Percentiles rank a stretch among this genome's conserved stretches.
Evolutionary conservation across 2,888 invertebrate species (phyloP).

Genomic region (Drosophila stalkeri): DNA sequence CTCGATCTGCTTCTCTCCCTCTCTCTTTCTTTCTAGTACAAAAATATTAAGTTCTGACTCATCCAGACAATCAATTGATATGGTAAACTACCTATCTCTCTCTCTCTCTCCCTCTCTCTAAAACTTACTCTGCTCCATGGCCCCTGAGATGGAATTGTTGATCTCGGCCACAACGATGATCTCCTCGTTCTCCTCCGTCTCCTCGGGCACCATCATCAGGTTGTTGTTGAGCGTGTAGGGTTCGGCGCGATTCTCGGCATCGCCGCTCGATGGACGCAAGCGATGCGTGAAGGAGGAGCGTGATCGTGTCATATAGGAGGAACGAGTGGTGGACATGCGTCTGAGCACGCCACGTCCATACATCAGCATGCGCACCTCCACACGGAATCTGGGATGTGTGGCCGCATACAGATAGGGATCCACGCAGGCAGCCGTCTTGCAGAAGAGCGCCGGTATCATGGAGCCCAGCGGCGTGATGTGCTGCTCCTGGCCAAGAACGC

Average conservation of each 20-base stretch:
- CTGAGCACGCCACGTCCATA: conserved; percentile 67
- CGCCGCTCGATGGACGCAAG: conserved; percentile 50
- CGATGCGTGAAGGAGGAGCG: conserved; percentile 74
- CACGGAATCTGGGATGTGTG: conserved; percentile 91
- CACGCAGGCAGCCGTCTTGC: conserved; percentile 92
- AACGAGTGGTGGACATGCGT: conserved; percentile 80
- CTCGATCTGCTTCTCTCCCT: neutral
- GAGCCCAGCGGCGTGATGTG: conserved; percentile 89
- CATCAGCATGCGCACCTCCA: conserved; percentile 85
- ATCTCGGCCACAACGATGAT: conserved; percentile 68
- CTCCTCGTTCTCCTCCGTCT: conserved; percentile 76
- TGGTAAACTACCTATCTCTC: neutral
- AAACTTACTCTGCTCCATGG: conserved; percentile 74
- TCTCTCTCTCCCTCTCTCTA: conserved; percentile 27
- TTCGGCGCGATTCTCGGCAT: conserved; percentile 49
- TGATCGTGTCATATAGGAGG: conserved; percentile 77
- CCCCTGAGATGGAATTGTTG: conserved; percentile 49
- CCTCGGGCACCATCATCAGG: conserved; percentile 75
- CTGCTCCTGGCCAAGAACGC: conserved; percentile 88
- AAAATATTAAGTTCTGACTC: neutral
- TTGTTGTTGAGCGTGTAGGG: conserved; percentile 67
- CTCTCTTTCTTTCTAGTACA: neutral
- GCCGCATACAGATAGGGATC: conserved; percentile 93
- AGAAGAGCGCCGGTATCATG: conserved; percentile 92
- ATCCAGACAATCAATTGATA: conserved; percentile 8